Base-by-base conservation (phyloP, 2,888 invertebrate genomes). In the Drosophila sordidula region DNA sequence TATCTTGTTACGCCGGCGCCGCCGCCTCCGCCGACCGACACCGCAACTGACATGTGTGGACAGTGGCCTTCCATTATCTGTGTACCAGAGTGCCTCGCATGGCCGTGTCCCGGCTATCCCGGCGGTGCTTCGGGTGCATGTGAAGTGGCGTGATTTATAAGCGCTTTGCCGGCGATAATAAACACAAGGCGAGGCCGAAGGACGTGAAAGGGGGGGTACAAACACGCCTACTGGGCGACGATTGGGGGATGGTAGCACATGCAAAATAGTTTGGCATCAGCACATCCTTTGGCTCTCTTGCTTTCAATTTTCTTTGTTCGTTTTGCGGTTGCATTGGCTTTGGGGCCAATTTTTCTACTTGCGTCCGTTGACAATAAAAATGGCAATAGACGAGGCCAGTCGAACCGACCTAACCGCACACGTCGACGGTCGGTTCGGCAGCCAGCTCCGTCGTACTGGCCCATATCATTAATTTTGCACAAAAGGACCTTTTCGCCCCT, bases 61-160 rank as follows among this genome's bases (percentile, higher is more conserved):
- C 72, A 77, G 63, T 76, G 72, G 45, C 38, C 62, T 59, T 54
- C 71, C 45, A 71, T 72, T 85, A 85, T 81, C 75, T 65, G 52
- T 52, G 63, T 34, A n/a, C 4, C 49, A 22, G 63, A 50, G 64
- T 22, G 9, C 29, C 64, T 29, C 42, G 34, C 14, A 29, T 6
- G 29, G 2, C 14, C 9, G 26, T 26, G 61, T 58, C 18, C 46
- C 36, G 51, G 50, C 11, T n/a, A 25, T 18, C 39, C 44, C 22
- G 36, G 25, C 47, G 41, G 9, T 39, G 25, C 41, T 29, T 22
- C 45, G 47, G 61, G 55, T 80, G 84, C 71, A 65, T 71, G 70
- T 87, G 87, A 82, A 82, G 87, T 84, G 67, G 64, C 66, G 84
- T 87, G 87, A 82, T 82, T 82, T 82, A 87, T 84, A 84, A 87